These are phyloP conservation scores for Drosophila macrospina DNA, from an alignment of 2,888 invertebrate species.

Conservation along the genomic window DNA sequence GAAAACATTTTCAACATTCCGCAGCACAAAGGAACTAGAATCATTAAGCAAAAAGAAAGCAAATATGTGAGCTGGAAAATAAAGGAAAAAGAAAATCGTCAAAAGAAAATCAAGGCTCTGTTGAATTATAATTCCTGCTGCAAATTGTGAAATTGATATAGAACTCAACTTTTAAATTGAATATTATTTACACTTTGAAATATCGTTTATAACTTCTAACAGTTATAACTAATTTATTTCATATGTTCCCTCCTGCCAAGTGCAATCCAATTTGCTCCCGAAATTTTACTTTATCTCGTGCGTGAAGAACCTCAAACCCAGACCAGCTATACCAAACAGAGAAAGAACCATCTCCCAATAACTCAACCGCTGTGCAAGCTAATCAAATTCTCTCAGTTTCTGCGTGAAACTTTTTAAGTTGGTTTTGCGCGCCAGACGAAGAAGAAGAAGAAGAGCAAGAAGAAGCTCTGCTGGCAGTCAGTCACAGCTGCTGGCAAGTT, in stretches of 20 bases:
- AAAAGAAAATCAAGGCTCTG: background rate
- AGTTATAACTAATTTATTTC: background rate
- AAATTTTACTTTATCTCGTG: slow-evolving; percentile 19
- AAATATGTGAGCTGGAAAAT: background rate
- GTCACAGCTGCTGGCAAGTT: slow-evolving; percentile 33
- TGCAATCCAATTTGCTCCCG: background rate
- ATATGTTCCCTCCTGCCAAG: background rate
- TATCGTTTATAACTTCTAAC: background rate
- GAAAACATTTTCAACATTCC: background rate
- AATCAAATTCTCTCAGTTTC: slow-evolving; percentile 59
- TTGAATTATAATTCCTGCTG: too few relatives aligned
- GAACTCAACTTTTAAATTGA: background rate
- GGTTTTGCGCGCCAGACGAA: slow-evolving; percentile 3
- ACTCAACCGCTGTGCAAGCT: slow-evolving; percentile 43
- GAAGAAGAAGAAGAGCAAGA: too few relatives aligned
- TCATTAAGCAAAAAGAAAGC: background rate
- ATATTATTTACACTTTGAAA: background rate
- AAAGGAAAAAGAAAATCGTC: background rate
- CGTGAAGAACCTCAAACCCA: slow-evolving; percentile 9
- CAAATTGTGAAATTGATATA: background rate
- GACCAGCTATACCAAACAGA: background rate
- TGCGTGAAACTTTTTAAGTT: slow-evolving; percentile 44
- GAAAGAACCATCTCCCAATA: slow-evolving; percentile 27
- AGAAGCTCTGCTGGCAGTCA: slow-evolving; percentile 10
- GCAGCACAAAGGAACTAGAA: slow-evolving; percentile 1